Evolutionary conservation across 1,140 invertebrate species (phyloP), one percentile per base, ranked within the genome.

Genomic region (Tenebrio molitor): DNA sequence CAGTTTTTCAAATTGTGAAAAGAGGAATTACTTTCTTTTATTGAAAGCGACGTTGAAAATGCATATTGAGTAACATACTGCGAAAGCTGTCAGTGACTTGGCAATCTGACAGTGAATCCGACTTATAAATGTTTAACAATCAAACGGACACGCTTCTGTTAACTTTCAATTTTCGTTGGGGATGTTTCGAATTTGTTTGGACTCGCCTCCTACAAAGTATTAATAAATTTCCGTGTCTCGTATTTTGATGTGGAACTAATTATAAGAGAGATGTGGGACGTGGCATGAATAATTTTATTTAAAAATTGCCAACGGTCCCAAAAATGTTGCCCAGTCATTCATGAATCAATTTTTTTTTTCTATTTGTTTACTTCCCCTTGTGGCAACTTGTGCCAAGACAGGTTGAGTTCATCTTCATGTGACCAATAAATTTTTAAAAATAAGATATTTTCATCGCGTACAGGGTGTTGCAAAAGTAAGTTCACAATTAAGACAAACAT

Each of bases 1-100:
- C n/a, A n/a, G n/a, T n/a, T n/a, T n/a, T n/a, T n/a, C n/a, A n/a
- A n/a, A n/a, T n/a, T n/a, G n/a, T n/a, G n/a, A n/a, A n/a, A n/a
- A n/a, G n/a, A n/a, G n/a, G n/a, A n/a, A n/a, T n/a, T n/a, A n/a
- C 4, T 33, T 63, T 65, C 7, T 65, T 39, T 36, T 33, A 5
- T 33, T 33, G 29, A 33, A 33, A 33, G 10, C n/a, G 29, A 10
- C 29, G 10, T 33, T 33, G 29, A 33, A 33, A 33, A n/a, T n/a
- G n/a, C n/a, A n/a, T n/a, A 10, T 4, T 33, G 29, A 4, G 4
- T 10, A 33, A 4, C 29, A 33, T 5, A 4, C 29, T 33, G 10
- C 4, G 10, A 33, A 33, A 33, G 10, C 4, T 5, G 4, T 33
- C 29, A 4, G 10, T 5, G 4, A 33, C 10, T 33, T 33, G 29